Evolutionary conservation across 2,113 vertebrate genomes (phyloP).

Genomic region (Tychaedon coryphoeus): DNA sequence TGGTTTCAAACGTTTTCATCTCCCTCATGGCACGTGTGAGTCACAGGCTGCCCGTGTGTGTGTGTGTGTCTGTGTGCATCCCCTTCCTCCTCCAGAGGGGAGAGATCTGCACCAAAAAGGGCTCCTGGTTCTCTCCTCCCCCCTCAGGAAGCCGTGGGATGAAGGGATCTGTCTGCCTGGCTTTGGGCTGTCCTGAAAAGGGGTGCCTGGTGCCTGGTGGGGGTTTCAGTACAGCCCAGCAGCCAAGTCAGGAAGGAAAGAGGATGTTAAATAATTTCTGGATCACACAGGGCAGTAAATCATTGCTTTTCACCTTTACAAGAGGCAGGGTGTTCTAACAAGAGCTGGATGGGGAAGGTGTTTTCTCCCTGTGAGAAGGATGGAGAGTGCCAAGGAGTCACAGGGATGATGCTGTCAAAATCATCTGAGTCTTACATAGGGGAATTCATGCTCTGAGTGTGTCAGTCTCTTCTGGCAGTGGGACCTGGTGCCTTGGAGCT

Average conservation of each 20-base stretch:
- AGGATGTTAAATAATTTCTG: not conserved
- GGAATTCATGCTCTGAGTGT: not conserved
- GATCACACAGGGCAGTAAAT: not conserved
- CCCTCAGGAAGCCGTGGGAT: accelerated
- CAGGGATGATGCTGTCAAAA: not conserved
- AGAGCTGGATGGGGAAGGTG: not conserved
- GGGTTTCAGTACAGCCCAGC: not conserved
- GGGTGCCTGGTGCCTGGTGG: accelerated
- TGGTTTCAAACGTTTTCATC: not conserved
- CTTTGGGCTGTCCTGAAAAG: not conserved
- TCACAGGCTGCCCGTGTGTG: not conserved
- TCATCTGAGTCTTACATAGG: not conserved
- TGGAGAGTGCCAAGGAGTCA: not conserved
- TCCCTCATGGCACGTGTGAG: not conserved
- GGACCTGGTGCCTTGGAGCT: not conserved
- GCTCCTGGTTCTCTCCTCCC: not conserved
- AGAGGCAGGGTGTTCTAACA: not conserved
- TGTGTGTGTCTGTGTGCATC: not conserved
- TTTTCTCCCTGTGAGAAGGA: not conserved
- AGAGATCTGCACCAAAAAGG: not conserved
- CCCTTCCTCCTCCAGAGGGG: not conserved
- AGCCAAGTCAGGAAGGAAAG: accelerated
- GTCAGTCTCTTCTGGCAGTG: not conserved
- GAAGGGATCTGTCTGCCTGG: not conserved
- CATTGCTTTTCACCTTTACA: not conserved